Conservation (phyloP, 2,888 invertebrate genomes). For the Drosophila prostipennis region DNA sequence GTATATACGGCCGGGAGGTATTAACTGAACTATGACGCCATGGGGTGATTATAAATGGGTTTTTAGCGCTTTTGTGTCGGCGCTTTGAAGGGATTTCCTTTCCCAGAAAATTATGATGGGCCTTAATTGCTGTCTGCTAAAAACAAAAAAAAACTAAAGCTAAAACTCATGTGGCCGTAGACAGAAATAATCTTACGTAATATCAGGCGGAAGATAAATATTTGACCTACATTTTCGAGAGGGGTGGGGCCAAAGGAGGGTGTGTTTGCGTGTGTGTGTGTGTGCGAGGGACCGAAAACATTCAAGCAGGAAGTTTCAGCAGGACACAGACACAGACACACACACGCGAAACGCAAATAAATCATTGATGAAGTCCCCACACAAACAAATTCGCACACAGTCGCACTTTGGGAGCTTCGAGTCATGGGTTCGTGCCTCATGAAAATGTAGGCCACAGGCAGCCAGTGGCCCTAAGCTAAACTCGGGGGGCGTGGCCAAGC, state of each 20-base stretch:
- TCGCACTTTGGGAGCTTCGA: conserved; percentile 25
- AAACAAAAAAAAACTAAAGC: conserved; percentile 23
- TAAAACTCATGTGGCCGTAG: conserved; percentile 31
- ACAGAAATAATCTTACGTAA: conserved; percentile 42
- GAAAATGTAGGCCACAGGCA: conserved; percentile 74
- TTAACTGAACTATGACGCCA: conserved; percentile 29
- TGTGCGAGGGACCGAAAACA: conserved; percentile 54
- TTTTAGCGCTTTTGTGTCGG: conserved; percentile 27
- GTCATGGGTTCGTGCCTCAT: conserved; percentile 40
- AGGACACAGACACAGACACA: conserved; percentile 31
- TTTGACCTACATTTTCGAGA: conserved; percentile 69
- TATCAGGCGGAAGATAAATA: conserved; percentile 48
- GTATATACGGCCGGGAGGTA: background rate
- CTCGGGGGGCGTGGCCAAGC: conserved; percentile 38
- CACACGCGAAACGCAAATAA: conserved; percentile 76
- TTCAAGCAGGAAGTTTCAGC: conserved; percentile 76
- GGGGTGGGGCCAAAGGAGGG: background rate
- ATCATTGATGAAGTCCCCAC: conserved; percentile 71
- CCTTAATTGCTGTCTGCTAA: conserved; percentile 43
- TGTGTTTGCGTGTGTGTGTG: conserved; percentile 2
- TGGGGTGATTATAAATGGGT: conserved; percentile 25
- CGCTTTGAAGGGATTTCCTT: conserved; percentile 42
- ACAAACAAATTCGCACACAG: conserved; percentile 10
- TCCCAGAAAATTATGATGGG: conserved; percentile 15
- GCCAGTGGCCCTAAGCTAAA: conserved; percentile 54